phyloP scores from a whole-genome alignment of 2,888 invertebrate species.

The Ypsolopha scabrella region DNA sequence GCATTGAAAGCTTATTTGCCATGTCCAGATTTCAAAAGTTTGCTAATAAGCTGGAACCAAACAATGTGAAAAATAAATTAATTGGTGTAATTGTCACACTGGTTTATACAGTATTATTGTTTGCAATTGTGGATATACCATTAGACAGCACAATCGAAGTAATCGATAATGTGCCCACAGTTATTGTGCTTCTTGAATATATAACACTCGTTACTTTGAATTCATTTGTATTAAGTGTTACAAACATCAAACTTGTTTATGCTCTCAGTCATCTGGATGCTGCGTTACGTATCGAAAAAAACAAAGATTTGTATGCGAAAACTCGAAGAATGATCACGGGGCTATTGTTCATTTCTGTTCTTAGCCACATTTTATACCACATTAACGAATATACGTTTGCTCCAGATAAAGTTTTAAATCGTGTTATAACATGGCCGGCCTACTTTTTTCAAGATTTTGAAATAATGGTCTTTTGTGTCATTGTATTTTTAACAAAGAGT shows the following conservation, averaged over 20 bases:
- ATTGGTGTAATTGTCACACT: not conserved
- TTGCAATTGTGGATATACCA: not conserved
- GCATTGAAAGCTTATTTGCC: conserved; percentile 6
- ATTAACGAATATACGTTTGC: not conserved
- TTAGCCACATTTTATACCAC: not conserved
- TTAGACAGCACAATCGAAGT: not conserved
- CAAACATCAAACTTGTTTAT: conserved; percentile 5
- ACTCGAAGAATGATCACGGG: not conserved
- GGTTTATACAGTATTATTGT: not conserved
- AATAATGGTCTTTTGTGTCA: conserved; percentile 2
- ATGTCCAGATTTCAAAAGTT: conserved; percentile 8
- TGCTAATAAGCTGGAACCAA: not conserved
- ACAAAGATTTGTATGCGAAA: conserved; percentile 1
- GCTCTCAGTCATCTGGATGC: conserved; percentile 4
- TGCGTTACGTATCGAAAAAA: not conserved
- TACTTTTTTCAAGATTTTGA: conserved; percentile 5
- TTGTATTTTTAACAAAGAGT: conserved; percentile 1
- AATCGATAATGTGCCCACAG: conserved; percentile 2
- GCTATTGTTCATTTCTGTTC: not conserved
- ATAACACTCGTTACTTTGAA: conserved; percentile 1
- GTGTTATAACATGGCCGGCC: not conserved
- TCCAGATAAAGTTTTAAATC: not conserved
- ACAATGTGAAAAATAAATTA: conserved; percentile 4
- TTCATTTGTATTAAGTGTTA: conserved; percentile 1
- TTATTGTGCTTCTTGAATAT: conserved; percentile 4